Conservation (phyloP, 1,140 invertebrate genomes). For the Spodoptera frugiperda region DNA sequence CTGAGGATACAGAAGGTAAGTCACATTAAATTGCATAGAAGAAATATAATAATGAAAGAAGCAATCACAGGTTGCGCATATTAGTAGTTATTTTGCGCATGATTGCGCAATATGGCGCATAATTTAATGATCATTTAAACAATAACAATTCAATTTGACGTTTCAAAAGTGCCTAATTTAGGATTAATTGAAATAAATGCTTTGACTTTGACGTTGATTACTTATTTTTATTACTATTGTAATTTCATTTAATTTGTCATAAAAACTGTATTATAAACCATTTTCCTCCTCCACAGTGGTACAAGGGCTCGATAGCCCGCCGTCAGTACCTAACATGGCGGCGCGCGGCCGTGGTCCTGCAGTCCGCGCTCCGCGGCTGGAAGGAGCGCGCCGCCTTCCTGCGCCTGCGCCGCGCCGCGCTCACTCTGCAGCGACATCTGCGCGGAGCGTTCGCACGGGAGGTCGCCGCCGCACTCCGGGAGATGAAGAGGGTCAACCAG, state of each 20-base stretch:
- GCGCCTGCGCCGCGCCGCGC: constrained; percentile 92
- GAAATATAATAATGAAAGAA: too few relatives aligned
- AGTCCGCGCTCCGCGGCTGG: constrained; percentile 95
- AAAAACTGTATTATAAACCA: background rate
- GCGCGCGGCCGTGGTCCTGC: constrained; percentile 92
- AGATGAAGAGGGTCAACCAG: constrained; percentile 97
- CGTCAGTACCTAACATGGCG: constrained; percentile 90
- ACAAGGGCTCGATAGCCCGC: constrained; percentile 79
- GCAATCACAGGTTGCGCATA: too few relatives aligned
- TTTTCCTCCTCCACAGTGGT: constrained; percentile 71
- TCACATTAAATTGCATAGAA: background rate
- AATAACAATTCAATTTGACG: too few relatives aligned
- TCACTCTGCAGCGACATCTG: constrained; percentile 95
- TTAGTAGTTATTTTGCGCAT: too few relatives aligned
- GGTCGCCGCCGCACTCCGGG: constrained; percentile 93
- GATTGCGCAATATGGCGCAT: too few relatives aligned
- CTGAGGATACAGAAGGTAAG: constrained; percentile 92
- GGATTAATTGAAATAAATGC: too few relatives aligned
- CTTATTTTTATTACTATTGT: too few relatives aligned
- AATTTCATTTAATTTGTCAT: too few relatives aligned
- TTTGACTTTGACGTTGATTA: too few relatives aligned
- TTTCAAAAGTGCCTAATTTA: too few relatives aligned
- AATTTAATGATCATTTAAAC: too few relatives aligned
- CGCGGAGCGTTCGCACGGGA: constrained; percentile 96
- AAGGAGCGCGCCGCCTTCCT: constrained; percentile 94